Conservation (phyloP, 2,888 invertebrate genomes). For the Lasioglossum calceatum region DNA sequence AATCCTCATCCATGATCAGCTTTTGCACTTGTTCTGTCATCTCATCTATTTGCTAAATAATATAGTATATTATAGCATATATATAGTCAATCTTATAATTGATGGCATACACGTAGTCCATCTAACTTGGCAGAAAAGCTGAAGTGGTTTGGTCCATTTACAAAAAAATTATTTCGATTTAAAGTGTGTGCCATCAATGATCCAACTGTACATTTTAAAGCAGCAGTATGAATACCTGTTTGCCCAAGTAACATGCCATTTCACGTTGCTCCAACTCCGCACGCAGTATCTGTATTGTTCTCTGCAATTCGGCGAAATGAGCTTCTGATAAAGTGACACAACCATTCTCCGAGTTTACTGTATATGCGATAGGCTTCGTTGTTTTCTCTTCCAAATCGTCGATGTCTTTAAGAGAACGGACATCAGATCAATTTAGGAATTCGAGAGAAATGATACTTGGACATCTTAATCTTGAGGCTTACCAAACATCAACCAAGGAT, state of each 20-base stretch:
- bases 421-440: neutral
- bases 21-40: conserved; percentile 80
- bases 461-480: conserved; percentile 68
- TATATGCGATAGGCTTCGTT: conserved; percentile 85
- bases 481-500: conserved; percentile 94
- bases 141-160: too few species aligned
- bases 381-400: conserved; percentile 74
- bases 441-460: neutral
- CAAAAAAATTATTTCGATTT: neutral
- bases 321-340: conserved; percentile 87
- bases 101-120: neutral
- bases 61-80: neutral
- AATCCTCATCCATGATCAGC: conserved; percentile 79
- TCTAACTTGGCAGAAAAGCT: too few species aligned
- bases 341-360: conserved; percentile 88
- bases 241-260: conserved; percentile 78
- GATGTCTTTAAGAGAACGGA: conserved; percentile 71
- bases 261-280: conserved; percentile 86
- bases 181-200: neutral
- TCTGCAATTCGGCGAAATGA: conserved; percentile 87
- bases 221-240: conserved; percentile 74
- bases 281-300: conserved; percentile 86
- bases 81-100: neutral
- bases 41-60: conserved; percentile 80
- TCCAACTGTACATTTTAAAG: neutral